These are phyloP conservation scores for Diabrotica undecimpunctata DNA, from an alignment of 1,140 invertebrate species.

Conservation along the genomic window DNA sequence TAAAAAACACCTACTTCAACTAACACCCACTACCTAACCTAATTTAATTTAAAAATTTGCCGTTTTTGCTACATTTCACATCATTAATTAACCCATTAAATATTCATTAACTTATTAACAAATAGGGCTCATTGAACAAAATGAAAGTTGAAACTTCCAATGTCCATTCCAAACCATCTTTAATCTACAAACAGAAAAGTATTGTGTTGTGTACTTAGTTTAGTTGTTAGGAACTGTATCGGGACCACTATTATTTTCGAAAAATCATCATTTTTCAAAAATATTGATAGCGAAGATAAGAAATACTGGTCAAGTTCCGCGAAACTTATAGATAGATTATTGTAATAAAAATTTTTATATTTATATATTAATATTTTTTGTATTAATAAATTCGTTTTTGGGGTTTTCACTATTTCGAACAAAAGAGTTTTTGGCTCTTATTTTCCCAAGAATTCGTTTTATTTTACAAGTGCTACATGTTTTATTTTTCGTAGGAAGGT, in stretches of 20 bases:
- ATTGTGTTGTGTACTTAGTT: constrained; percentile 28
- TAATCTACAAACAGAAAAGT: constrained; percentile 4
- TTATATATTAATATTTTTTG: constrained; percentile 24
- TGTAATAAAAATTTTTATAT: constrained; percentile 24
- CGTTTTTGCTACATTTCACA: too few relatives aligned
- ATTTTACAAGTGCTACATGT: background rate
- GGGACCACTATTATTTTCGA: constrained; percentile 28
- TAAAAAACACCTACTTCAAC: too few relatives aligned
- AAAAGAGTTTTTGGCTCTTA: constrained; percentile 6
- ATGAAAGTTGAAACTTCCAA: too few relatives aligned
- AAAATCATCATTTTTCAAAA: background rate
- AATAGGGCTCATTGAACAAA: too few relatives aligned
- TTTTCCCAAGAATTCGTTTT: background rate
- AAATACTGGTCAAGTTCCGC: constrained; percentile 30
- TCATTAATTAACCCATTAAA: too few relatives aligned
- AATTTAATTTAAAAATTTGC: too few relatives aligned
- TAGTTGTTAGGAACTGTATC: constrained; percentile 2
- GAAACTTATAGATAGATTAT: constrained; percentile 6
- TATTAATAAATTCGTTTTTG: constrained; percentile 5
- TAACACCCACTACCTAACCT: too few relatives aligned
- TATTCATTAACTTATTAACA: too few relatives aligned
- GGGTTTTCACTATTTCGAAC: constrained; percentile 9
- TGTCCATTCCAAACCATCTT: too few relatives aligned
- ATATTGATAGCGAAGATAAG: constrained; percentile 13
- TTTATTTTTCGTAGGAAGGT: background rate